Conservation (phyloP, 1,140 invertebrate genomes). For the Cyrtorhinus lividipennis region DNA sequence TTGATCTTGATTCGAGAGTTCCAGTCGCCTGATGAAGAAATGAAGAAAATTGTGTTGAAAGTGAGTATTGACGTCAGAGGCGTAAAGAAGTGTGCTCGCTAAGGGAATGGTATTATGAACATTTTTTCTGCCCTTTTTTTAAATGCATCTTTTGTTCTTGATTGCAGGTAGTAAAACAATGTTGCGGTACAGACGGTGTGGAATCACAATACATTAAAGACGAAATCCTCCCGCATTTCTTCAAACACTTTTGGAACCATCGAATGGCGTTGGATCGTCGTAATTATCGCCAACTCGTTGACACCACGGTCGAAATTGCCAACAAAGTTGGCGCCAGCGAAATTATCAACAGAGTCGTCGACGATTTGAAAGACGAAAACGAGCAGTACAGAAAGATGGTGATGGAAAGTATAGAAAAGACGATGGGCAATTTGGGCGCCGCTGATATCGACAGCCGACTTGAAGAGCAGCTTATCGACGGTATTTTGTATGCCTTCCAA, state of each 20-base stretch:
- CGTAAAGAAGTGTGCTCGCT: too few species aligned
- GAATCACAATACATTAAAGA: conserved; percentile 98
- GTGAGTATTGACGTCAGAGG: too few species aligned
- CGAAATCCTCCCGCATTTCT: conserved; percentile 97
- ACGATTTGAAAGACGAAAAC: conserved; percentile 98
- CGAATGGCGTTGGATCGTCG: conserved; percentile 95
- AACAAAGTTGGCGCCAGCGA: conserved; percentile 98
- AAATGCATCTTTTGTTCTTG: background rate
- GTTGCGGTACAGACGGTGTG: conserved; percentile 98
- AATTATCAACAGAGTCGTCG: conserved; percentile 96
- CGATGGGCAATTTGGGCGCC: conserved; percentile 93
- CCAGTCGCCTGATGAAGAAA: conserved; percentile 99
- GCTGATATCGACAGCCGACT: conserved; percentile 94
- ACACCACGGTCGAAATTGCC: conserved; percentile 99
- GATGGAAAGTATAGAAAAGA: conserved; percentile 99
- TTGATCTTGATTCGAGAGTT: conserved; percentile 98
- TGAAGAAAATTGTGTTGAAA: conserved; percentile 99
- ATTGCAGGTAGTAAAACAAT: conserved; percentile 93
- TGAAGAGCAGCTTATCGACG: conserved; percentile 98
- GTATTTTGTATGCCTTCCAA: conserved; percentile 98
- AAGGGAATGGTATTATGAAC: too few species aligned
- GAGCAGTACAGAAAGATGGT: conserved; percentile 99
- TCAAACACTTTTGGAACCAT: conserved; percentile 99
- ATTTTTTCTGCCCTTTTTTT: background rate
- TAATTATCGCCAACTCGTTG: conserved; percentile 90